Conservation (phyloP, 1,140 invertebrate species). For the Hylaeus volcanicus region DNA sequence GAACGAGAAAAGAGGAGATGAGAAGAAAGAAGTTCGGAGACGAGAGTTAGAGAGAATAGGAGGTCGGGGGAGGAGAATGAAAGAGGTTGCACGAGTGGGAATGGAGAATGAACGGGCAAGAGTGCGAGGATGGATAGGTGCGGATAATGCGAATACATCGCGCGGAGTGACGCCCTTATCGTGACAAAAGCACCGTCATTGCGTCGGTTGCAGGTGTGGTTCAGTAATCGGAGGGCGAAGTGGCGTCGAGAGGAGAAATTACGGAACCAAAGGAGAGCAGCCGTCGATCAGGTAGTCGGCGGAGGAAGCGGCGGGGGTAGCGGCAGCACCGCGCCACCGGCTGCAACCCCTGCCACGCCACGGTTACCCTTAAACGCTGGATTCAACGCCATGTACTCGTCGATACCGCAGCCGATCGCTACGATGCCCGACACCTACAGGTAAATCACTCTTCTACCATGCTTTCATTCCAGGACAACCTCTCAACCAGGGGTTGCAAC, state of each 20-base stretch:
- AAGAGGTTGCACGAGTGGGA: constrained; percentile 35
- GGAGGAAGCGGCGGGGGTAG: constrained; percentile 77
- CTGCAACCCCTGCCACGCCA: constrained; percentile 82
- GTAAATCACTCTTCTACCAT: constrained; percentile 80
- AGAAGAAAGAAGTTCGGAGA: neutral
- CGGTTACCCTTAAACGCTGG: constrained; percentile 91
- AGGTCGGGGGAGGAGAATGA: constrained; percentile 20
- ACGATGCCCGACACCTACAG: constrained; percentile 96
- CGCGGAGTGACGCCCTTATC: constrained; percentile 62
- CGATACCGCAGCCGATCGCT: constrained; percentile 95
- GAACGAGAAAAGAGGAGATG: constrained; percentile 34
- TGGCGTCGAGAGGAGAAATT: constrained; percentile 99
- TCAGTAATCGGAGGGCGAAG: constrained; percentile 98
- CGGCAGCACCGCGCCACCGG: constrained; percentile 82
- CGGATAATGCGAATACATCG: constrained; percentile 60
- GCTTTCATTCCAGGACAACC: neutral
- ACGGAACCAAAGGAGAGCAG: constrained; percentile 90
- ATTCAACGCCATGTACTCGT: constrained; percentile 97
- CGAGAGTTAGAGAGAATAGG: constrained; percentile 23
- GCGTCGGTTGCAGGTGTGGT: constrained; percentile 92
- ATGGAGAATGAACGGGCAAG: constrained; percentile 41
- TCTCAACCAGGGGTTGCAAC: no score
- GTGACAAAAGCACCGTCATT: constrained; percentile 65
- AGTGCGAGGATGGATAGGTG: constrained; percentile 55
- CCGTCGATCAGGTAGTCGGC: constrained; percentile 81